phyloP scores from a whole-genome alignment of 2,888 invertebrate species.

The Agonopterix subpropinquella region DNA sequence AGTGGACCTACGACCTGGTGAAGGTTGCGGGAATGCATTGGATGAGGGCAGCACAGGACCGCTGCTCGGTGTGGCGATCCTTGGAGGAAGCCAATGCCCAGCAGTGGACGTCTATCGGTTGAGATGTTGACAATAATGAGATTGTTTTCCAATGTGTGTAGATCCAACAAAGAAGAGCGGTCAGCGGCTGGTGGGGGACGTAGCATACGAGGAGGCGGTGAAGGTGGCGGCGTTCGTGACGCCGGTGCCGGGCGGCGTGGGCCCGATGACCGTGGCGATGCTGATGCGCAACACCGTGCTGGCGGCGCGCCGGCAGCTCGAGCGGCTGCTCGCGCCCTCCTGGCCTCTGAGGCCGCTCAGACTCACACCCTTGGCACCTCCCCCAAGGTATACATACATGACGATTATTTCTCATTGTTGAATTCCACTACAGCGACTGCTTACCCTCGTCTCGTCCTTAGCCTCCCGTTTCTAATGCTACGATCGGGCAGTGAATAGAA shows the following conservation, averaged over 20 bases:
- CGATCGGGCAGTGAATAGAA: too few relatives aligned
- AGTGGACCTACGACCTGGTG: too few relatives aligned
- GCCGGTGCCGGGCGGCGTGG: conserved; percentile 97
- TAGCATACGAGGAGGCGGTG: conserved; percentile 87
- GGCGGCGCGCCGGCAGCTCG: conserved; percentile 81
- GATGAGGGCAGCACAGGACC: too few relatives aligned
- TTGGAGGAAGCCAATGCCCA: too few relatives aligned
- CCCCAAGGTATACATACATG: conserved; percentile 81
- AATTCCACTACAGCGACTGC: too few relatives aligned
- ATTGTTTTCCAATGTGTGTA: conserved; percentile 28
- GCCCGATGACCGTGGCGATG: conserved; percentile 99
- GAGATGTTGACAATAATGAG: not conserved
- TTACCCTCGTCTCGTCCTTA: too few relatives aligned
- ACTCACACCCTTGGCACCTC: conserved; percentile 79
- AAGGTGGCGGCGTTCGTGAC: conserved; percentile 92
- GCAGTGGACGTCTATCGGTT: too few relatives aligned
- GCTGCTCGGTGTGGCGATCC: too few relatives aligned
- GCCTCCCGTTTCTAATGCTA: too few relatives aligned
- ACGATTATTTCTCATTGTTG: conserved; percentile 9
- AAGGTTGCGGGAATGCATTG: too few relatives aligned
- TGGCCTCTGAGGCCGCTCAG: conserved; percentile 86
- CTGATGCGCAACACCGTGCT: conserved; percentile 95
- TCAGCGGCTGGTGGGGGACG: conserved; percentile 95
- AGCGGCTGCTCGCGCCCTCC: conserved; percentile 69
- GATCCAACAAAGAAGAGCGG: conserved; percentile 87